These are phyloP conservation scores for Hemichromis elongatus DNA, from an alignment of 2,113 vertebrate genomes.

Conservation along the genomic window DNA sequence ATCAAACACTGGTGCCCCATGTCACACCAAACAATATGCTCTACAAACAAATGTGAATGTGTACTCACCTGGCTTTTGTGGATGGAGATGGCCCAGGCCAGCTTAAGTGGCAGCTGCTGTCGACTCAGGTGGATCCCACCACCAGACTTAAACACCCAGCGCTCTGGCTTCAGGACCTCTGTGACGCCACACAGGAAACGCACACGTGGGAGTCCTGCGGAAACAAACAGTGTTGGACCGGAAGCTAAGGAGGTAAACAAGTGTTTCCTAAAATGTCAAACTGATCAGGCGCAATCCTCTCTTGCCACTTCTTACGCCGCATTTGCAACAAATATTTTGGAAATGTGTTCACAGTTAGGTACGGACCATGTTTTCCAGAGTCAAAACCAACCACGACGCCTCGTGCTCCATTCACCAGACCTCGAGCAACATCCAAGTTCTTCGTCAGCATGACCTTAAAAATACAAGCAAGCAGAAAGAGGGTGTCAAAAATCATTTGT, in stretches of 20 bases:
- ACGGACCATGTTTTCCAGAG: conserved; percentile 76
- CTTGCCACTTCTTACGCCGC: accelerated
- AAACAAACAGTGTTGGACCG: neutral
- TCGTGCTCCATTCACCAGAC: conserved; percentile 92
- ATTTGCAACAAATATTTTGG: neutral
- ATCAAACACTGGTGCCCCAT: neutral
- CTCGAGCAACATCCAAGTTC: conserved; percentile 86
- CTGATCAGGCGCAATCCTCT: accelerated
- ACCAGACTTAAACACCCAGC: conserved; percentile 83
- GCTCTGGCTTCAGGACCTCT: conserved; percentile 80
- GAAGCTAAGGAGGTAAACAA: neutral
- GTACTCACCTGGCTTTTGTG: conserved; percentile 92
- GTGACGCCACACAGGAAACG: conserved; percentile 87
- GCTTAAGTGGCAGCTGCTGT: conserved; percentile 89
- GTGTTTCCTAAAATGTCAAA: neutral
- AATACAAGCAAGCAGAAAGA: neutral
- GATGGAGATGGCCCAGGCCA: conserved; percentile 98
- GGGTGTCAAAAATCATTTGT: neutral
- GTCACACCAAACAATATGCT: neutral
- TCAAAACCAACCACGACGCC: conserved; percentile 88
- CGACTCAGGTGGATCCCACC: conserved; percentile 83
- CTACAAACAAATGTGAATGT: neutral
- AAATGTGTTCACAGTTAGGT: neutral
- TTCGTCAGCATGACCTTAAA: conserved; percentile 93
- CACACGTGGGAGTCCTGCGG: conserved; percentile 82